A percentile compares a stretch with the other conserved stretches of the same genome.
These are phyloP conservation scores for Pavo muticus DNA, from an alignment of 2,113 vertebrate genomes.

Conservation along the genomic window DNA sequence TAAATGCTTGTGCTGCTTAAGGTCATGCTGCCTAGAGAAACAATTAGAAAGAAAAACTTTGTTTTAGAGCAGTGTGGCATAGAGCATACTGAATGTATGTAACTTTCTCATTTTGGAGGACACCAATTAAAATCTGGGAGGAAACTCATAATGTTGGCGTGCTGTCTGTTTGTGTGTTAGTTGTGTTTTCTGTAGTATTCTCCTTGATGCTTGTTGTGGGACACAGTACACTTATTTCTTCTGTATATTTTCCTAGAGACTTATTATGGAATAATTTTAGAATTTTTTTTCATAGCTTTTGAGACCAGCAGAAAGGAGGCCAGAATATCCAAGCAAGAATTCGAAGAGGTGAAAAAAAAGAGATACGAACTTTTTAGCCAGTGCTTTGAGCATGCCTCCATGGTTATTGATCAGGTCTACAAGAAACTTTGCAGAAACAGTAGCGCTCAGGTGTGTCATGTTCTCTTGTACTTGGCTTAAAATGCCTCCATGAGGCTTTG, in stretches of 20 bases:
- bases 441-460: constrained; percentile 89
- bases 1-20: not conserved
- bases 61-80: not conserved
- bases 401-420: constrained; percentile 92
- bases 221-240: not conserved
- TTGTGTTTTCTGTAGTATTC: not conserved
- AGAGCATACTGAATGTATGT: not conserved
- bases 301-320: constrained; percentile 84
- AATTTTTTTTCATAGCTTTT: constrained; percentile 82
- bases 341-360: constrained; percentile 88
- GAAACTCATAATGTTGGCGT: not conserved
- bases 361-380: constrained; percentile 84
- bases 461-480: not conserved
- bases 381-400: constrained; percentile 90
- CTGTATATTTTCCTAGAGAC: not conserved
- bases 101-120: not conserved
- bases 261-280: not conserved
- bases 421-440: constrained; percentile 91
- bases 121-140: not conserved
- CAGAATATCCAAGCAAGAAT: constrained; percentile 84
- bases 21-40: not conserved
- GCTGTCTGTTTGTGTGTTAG: not conserved
- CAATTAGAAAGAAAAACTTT: not conserved
- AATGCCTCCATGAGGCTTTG: not conserved
- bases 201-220: not conserved